Evolutionary conservation across 2,888 invertebrate species (phyloP).

Genomic region (Slavum lentiscoides): DNA sequence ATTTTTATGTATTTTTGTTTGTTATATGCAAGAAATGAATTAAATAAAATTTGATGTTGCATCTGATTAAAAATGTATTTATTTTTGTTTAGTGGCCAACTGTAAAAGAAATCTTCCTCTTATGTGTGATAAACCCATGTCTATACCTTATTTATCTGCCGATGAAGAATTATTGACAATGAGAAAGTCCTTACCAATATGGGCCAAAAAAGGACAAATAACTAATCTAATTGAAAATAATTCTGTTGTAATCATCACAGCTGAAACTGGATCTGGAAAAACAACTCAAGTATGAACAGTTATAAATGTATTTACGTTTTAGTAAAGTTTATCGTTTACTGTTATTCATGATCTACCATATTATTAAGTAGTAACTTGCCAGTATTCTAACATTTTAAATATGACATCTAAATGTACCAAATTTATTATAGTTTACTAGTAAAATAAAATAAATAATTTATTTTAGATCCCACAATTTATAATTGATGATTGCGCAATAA

Average conservation of each 20-base stretch:
- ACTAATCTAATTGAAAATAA: slow-evolving; percentile 61
- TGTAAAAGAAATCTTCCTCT: slow-evolving; percentile 52
- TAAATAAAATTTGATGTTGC: neutral
- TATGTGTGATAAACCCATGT: slow-evolving; percentile 46
- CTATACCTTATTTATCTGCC: slow-evolving; percentile 30
- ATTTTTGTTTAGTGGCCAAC: slow-evolving; percentile 30
- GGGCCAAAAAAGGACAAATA: slow-evolving; percentile 37
- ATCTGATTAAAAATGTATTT: neutral
- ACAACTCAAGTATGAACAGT: slow-evolving; percentile 66
- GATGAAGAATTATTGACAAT: slow-evolving; percentile 43
- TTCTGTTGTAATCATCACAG: slow-evolving; percentile 67
- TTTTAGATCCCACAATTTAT: slow-evolving; percentile 83
- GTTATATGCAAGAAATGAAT: no score
- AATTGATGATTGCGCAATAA: slow-evolving; percentile 71
- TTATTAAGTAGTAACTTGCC: no score
- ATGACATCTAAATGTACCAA: no score
- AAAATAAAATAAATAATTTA: neutral
- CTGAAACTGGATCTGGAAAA: slow-evolving; percentile 76
- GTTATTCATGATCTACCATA: no score
- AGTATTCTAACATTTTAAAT: no score
- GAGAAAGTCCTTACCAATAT: slow-evolving; percentile 43
- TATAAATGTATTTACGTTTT: neutral
- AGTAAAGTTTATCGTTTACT: neutral
- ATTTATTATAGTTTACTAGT: neutral
- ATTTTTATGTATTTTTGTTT: no score